Evolutionary conservation across 1,140 invertebrate genomes (phyloP).

Genomic region (Goniozus legneri): DNA sequence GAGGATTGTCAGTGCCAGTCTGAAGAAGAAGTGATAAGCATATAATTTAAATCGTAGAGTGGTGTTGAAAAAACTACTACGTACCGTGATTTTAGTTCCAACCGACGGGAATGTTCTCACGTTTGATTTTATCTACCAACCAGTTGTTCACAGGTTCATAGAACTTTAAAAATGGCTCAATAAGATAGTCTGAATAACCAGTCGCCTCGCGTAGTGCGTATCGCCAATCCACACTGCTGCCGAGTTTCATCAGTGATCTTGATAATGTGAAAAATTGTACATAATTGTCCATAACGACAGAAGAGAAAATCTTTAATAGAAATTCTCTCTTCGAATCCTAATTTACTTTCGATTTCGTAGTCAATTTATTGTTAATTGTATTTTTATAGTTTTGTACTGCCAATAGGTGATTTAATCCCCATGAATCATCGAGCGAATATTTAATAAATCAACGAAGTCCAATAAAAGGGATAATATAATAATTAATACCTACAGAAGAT

Average conservation of each 20-base stretch:
- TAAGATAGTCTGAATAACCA: slow-evolving; percentile 30
- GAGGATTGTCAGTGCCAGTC: too few relatives aligned
- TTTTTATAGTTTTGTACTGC: too few relatives aligned
- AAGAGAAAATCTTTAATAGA: too few relatives aligned
- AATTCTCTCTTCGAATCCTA: too few relatives aligned
- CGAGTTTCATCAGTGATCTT: slow-evolving; percentile 19
- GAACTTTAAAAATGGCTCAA: slow-evolving; percentile 47
- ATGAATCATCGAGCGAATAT: too few relatives aligned
- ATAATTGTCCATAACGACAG: neutral
- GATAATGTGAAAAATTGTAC: neutral
- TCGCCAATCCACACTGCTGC: slow-evolving; percentile 15
- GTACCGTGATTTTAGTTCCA: slow-evolving; percentile 23
- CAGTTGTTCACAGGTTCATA: slow-evolving; percentile 48
- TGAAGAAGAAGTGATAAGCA: too few relatives aligned
- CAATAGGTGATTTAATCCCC: too few relatives aligned
- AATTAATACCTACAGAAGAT: slow-evolving; percentile 55
- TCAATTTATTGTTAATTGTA: too few relatives aligned
- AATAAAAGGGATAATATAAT: slow-evolving; percentile 1
- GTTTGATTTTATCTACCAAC: slow-evolving; percentile 41
- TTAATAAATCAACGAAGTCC: neutral
- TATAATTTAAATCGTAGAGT: too few relatives aligned
- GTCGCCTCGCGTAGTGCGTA: slow-evolving; percentile 8
- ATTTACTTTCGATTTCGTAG: slow-evolving; percentile 1
- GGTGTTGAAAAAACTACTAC: too few relatives aligned
- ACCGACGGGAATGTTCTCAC: slow-evolving; percentile 31